Evolutionary conservation across 1,140 invertebrate species (phyloP), one percentile per base, ranked within the genome.

Genomic region (Amphibalanus amphitrite): DNA sequence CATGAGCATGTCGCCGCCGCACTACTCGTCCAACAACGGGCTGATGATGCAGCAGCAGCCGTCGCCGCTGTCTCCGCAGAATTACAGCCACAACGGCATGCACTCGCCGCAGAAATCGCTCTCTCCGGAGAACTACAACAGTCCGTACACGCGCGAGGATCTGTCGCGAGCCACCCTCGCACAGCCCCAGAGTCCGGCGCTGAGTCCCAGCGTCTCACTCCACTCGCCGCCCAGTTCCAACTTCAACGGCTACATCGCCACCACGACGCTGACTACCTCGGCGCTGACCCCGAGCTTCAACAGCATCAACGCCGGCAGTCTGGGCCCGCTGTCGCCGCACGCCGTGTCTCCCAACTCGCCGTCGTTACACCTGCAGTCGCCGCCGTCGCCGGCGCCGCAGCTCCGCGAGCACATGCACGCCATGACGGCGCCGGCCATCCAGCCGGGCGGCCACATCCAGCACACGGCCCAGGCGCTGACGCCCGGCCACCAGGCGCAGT

Each of bases 31-130:
- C 87, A 89, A 81, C 84, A 86, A 79, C 75, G 79, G 77, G 72
- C 78, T 78, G 71, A 75, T 74, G 72, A 75, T 76, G 33, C 74
- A 74, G 38, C 76, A 77, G 73, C 76, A 78, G 70, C 75, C 76
- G 70, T 74, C 77, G 29, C 75, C 77, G 69, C 76, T 77, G 70
- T 89, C 89, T 1, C 89, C 89, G 72, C 87, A 87, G 76, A 83
- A 86, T 26, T 93, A 94, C 79, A 89, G 87, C 75, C 90, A 92
- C 79, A 92, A 92, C 70, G 78, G 79, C 69, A 84, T 92, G 68
- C 88, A 89, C 71, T 91, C 90, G 73, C 91, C 93, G 25, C 90
- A 91, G 76, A 92, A 92, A 76, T 85, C 87, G 80, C 81, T 89
- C 80, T 86, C 88, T 75, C 86, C 88, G 20, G 84, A 83, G 72